Percentiles rank a stretch among this genome's conserved stretches.
phyloP scores from a whole-genome alignment of 2,888 invertebrate genomes.

The Temnothorax ravouxi region DNA sequence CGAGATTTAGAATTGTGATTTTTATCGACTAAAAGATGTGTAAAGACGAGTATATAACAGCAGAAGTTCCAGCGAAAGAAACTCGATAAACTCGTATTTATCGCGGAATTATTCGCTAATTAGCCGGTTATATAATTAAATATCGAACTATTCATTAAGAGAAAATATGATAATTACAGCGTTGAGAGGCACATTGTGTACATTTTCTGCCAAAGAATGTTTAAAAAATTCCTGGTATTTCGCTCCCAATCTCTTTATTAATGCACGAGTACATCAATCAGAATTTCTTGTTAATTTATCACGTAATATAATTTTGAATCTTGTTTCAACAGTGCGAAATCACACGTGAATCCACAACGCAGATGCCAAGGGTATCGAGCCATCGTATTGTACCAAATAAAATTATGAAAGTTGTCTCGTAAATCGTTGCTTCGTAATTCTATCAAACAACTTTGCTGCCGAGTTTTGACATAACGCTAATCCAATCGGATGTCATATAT shows the following conservation, averaged over 20 bases:
- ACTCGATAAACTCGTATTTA: background rate
- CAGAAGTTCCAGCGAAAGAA: background rate
- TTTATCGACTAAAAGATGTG: background rate
- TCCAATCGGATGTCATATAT: background rate
- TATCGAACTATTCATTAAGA: background rate
- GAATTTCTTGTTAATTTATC: conserved; percentile 13
- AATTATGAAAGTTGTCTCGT: conserved; percentile 18
- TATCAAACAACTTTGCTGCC: conserved; percentile 29
- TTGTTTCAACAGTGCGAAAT: conserved; percentile 17
- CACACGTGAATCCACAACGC: background rate
- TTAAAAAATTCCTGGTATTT: background rate
- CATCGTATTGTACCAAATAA: conserved; percentile 12
- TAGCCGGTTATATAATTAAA: background rate
- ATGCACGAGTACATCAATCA: conserved; percentile 15
- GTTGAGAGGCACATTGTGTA: background rate
- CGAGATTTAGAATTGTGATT: background rate
- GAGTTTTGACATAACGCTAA: conserved; percentile 31
- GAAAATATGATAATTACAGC: conserved; percentile 11
- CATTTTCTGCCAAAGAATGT: background rate
- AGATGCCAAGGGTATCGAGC: background rate
- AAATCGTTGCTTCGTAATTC: conserved; percentile 13
- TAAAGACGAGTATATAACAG: background rate
- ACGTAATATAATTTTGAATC: conserved; percentile 21
- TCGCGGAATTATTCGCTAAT: background rate
- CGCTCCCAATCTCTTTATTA: background rate